Evolutionary conservation across 1,140 invertebrate species (phyloP).

Genomic region (Helicoverpa armigera): DNA sequence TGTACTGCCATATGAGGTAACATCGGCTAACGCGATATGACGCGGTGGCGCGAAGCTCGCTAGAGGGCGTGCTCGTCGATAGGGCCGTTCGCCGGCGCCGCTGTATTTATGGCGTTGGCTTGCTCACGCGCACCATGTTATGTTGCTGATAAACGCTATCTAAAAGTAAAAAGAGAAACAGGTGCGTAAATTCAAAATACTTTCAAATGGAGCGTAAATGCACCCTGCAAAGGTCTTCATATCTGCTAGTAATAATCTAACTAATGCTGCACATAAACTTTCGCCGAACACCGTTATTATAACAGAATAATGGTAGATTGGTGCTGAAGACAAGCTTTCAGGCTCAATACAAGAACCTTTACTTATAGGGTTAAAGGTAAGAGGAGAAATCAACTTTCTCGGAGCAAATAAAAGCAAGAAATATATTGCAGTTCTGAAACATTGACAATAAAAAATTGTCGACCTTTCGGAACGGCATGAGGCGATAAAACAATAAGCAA

Average conservation of each 20-base stretch:
- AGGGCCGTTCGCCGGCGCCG: constrained; percentile 60
- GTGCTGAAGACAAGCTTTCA: constrained; percentile 25
- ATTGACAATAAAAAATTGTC: constrained; percentile 51
- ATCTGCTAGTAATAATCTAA: constrained; percentile 7
- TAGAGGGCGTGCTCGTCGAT: constrained; percentile 59
- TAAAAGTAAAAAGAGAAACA: constrained; percentile 43
- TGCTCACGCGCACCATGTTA: constrained; percentile 65
- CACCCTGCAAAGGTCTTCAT: neutral
- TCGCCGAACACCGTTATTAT: constrained; percentile 11
- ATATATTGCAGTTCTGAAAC: constrained; percentile 37
- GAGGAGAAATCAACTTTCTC: constrained; percentile 44
- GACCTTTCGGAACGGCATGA: constrained; percentile 45
- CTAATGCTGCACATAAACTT: constrained; percentile 11
- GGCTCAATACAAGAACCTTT: constrained; percentile 18
- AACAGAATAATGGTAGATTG: constrained; percentile 29
- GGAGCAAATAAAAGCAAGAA: constrained; percentile 38
- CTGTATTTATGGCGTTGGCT: constrained; percentile 65
- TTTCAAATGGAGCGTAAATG: constrained; percentile 17
- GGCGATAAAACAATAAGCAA: constrained; percentile 48
- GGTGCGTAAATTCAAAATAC: constrained; percentile 29
- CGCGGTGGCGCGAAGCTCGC: constrained; percentile 35
- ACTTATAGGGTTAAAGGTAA: constrained; percentile 43
- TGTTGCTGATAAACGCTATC: constrained; percentile 56
- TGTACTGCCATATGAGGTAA: constrained; percentile 40
- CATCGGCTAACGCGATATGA: constrained; percentile 44